A percentile compares a stretch with the other conserved stretches of the same genome.
Conservation (phyloP, 2,888 invertebrate genomes). For the Xanthorhoe designata region DNA sequence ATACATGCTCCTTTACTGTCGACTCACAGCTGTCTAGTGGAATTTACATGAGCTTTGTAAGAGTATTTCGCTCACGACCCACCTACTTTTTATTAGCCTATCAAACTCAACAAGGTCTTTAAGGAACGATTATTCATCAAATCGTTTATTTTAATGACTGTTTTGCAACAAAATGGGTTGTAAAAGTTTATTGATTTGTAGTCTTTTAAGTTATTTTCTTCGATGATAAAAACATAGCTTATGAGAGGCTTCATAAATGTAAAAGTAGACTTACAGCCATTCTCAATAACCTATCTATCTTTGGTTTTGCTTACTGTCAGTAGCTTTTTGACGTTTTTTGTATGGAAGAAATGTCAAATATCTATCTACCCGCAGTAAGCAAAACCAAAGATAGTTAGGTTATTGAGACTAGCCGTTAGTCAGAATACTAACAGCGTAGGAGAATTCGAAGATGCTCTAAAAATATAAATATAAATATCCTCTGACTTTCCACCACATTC, state of each 20-base stretch:
- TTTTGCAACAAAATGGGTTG: constrained; percentile 53
- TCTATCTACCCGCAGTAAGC: too few species aligned
- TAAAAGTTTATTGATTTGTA: constrained; percentile 51
- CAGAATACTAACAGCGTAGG: too few species aligned
- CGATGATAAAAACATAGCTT: not conserved
- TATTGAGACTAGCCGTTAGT: too few species aligned
- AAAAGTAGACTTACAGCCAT: too few species aligned
- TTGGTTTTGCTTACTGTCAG: too few species aligned
- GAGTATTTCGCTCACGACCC: constrained; percentile 36
- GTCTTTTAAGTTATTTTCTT: not conserved
- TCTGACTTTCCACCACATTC: too few species aligned
- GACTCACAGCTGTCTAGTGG: constrained; percentile 44
- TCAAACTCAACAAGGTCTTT: constrained; percentile 58
- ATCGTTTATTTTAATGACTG: constrained; percentile 56
- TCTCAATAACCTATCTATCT: too few species aligned
- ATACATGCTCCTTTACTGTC: constrained; percentile 47
- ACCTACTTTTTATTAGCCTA: constrained; percentile 58
- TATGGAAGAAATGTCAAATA: too few species aligned
- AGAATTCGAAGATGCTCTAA: too few species aligned
- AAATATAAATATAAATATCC: too few species aligned
- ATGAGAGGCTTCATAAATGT: constrained; percentile 14
- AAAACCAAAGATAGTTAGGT: too few species aligned
- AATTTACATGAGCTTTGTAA: constrained; percentile 48
- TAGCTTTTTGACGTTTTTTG: too few species aligned
- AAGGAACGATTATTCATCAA: constrained; percentile 59